Evolutionary conservation across 1,140 invertebrate species (phyloP).

Genomic region (Drosophila murphyi): DNA sequence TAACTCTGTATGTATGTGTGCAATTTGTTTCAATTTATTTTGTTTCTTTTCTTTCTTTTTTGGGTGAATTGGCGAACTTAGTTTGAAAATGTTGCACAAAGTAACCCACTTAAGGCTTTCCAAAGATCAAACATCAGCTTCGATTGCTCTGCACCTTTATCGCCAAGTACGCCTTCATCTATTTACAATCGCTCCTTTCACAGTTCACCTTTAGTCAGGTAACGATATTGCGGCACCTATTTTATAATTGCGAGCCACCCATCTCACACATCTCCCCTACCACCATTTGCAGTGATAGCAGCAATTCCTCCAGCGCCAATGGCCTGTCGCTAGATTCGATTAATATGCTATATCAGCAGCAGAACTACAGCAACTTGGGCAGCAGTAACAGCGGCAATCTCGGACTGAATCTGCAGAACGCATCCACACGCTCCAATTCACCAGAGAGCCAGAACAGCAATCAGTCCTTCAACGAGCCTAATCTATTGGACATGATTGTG

Average conservation of each 20-base stretch:
- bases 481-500: constrained; percentile 89
- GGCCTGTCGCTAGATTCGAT: constrained; percentile 75
- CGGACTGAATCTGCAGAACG: constrained; percentile 64
- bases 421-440: constrained; percentile 86
- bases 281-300: constrained; percentile 73
- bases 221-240: constrained; percentile 56
- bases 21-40: constrained; percentile 49
- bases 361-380: constrained; percentile 48
- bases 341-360: constrained; percentile 74
- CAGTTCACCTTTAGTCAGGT: constrained; percentile 84
- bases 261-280: background rate
- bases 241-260: background rate
- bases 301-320: constrained; percentile 79
- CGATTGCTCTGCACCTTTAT: constrained; percentile 85
- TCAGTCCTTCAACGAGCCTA: constrained; percentile 86
- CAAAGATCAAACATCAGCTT: constrained; percentile 85
- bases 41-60: constrained; percentile 73
- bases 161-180: constrained; percentile 86
- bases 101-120: constrained; percentile 84
- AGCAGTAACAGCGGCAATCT: constrained; percentile 51
- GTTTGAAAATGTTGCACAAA: constrained; percentile 85
- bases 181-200: constrained; percentile 85
- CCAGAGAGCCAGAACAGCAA: constrained; percentile 87
- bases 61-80: constrained; percentile 77
- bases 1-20: constrained; percentile 9